Base-by-base conservation (phyloP, 2,113 vertebrate genomes). In the Microtus oregoni region DNA sequence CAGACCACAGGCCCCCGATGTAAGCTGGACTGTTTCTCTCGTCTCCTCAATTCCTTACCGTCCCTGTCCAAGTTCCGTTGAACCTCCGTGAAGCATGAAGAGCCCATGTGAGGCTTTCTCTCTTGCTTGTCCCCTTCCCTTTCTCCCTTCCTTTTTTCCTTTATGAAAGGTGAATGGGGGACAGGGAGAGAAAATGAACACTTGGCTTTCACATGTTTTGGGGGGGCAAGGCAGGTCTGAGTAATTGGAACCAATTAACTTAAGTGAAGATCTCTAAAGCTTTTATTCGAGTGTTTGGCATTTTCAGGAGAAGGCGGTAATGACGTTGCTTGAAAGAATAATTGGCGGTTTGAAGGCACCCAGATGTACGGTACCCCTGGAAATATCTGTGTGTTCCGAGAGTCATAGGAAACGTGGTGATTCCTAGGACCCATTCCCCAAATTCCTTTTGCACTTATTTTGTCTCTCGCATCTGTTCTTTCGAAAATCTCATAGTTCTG, bases 251-350 rank as follows among this genome's bases (percentile, higher is more conserved):
- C 95, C 94, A 98, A 98, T 97, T 97, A 98, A 98, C 98, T 96
- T 98, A 98, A 98, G 97, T 97, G 98, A 13, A 19, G 97, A 92
- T 98, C 98, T 98, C 96, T 96, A 90, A 90, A 97, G 95, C 97
- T 97, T 98, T 98, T 98, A 98, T 97, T 95, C 94, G 94, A 96
- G 94, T 94, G 32, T 97, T 98, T 91, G 95, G 95, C 92, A 97
- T 98, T 97, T 97, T 92, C 82, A 95, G 76, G 65, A 96, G 95
- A 98, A 98, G 86, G 94, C 97, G 97, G 89, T 98, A 98, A 98
- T 98, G 97, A 98, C 83, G 93, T 93, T 97, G 94, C 98, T 97
- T 89, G 87, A 95, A 94, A 98, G 97, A 98, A 98, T 98, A 98
- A 98, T 97, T 98, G 97, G 94, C 92, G 89, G 95, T 94, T 98